phyloP scores from a whole-genome alignment of 2,113 vertebrate genomes.

The Prinia subflava region DNA sequence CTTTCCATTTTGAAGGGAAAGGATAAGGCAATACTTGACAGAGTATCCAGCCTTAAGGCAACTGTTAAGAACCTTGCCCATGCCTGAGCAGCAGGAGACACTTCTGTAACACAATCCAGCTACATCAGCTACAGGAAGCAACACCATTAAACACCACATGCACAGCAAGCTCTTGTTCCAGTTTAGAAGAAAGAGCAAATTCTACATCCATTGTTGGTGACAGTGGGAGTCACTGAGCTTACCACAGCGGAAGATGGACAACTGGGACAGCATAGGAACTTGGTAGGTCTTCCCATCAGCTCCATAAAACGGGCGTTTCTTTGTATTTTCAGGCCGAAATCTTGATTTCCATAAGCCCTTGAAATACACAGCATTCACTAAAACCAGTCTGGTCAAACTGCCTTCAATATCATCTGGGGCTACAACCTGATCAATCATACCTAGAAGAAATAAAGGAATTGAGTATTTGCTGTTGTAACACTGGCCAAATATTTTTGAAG shows the following conservation, averaged over 20 bases:
- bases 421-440: conserved; percentile 87
- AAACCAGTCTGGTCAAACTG: conserved; percentile 80
- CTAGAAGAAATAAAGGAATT: conserved; percentile 65
- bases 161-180: neutral
- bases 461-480: neutral
- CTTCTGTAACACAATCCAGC: neutral
- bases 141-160: neutral
- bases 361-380: conserved; percentile 90
- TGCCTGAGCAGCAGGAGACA: neutral
- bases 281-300: conserved; percentile 82
- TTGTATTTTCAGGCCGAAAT: conserved; percentile 89
- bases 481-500: neutral
- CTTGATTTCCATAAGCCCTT: conserved; percentile 94
- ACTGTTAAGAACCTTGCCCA: neutral
- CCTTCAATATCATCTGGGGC: conserved; percentile 81
- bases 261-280: conserved; percentile 92
- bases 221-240: conserved; percentile 33
- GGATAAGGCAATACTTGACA: neutral
- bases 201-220: neutral
- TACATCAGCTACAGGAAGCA: neutral
- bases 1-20: neutral
- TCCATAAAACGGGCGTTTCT: conserved; percentile 81
- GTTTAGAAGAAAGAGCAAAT: neutral
- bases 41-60: neutral
- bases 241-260: conserved; percentile 88